phyloP scores from a whole-genome alignment of 2,888 invertebrate genomes.

The Cryptops parisi region DNA sequence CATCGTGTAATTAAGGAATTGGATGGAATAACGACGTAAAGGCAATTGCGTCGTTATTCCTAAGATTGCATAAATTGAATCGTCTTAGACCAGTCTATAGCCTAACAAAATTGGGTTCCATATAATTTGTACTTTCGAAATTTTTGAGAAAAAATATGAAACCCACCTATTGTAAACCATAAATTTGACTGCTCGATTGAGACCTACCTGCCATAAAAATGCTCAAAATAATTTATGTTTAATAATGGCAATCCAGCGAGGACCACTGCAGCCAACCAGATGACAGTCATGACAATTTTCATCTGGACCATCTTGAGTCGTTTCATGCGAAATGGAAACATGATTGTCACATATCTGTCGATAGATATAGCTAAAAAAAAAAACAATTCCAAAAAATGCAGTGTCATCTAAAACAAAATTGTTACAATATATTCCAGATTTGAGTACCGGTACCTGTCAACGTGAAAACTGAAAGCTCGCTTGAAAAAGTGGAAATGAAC shows the following conservation, averaged over 20 bases:
- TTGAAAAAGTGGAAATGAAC: slow-evolving; percentile 31
- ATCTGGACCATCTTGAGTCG: slow-evolving; percentile 28
- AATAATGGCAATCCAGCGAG: slow-evolving; percentile 30
- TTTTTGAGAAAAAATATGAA: no score
- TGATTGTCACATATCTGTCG: slow-evolving; percentile 31
- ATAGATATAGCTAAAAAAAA: slow-evolving; percentile 29
- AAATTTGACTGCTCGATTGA: background rate
- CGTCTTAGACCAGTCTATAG: no score
- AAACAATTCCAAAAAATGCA: slow-evolving; percentile 8
- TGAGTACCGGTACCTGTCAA: slow-evolving; percentile 29
- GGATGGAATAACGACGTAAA: no score
- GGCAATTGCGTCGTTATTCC: no score
- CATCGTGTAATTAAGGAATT: no score
- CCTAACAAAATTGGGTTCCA: no score
- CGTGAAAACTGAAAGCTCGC: slow-evolving; percentile 31
- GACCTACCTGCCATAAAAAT: slow-evolving; percentile 35
- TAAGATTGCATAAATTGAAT: no score
- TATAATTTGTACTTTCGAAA: no score
- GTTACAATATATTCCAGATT: background rate
- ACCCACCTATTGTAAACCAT: no score
- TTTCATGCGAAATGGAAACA: slow-evolving; percentile 30
- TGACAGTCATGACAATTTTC: slow-evolving; percentile 26
- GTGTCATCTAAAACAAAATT: slow-evolving; percentile 2
- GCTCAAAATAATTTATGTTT: slow-evolving; percentile 32
- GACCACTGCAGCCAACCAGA: slow-evolving; percentile 28